Percentiles rank a stretch among this genome's conserved stretches.
These are phyloP conservation scores for Pterocles gutturalis DNA, from an alignment of 2,113 vertebrate genomes.

Conservation along the genomic window DNA sequence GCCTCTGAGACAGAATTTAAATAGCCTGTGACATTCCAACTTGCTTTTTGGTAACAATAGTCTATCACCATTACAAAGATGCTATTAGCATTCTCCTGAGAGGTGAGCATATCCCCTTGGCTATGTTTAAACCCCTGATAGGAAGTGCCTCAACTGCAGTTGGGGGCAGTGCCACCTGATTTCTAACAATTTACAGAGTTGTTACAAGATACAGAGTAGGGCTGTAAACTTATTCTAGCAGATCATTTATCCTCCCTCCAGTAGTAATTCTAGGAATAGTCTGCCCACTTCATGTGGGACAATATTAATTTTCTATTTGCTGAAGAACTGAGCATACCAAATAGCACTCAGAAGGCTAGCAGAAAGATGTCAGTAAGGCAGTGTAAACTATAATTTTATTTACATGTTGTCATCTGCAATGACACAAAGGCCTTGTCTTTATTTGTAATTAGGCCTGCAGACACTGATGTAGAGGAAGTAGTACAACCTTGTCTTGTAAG, in stretches of 20 bases:
- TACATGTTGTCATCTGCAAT: not conserved
- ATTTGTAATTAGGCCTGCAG: not conserved
- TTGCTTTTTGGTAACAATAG: not conserved
- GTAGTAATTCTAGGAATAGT: not conserved
- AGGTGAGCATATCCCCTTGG: not conserved
- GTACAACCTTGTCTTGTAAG: not conserved
- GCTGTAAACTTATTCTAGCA: not conserved
- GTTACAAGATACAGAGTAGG: not conserved
- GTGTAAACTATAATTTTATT: not conserved
- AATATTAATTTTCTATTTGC: not conserved
- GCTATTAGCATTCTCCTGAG: not conserved
- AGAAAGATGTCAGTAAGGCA: not conserved
- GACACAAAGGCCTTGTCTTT: not conserved
- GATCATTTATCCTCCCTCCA: not conserved
- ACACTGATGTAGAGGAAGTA: not conserved
- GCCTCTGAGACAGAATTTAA: not conserved
- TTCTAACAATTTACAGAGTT: not conserved
- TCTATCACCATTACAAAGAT: not conserved
- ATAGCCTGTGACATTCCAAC: not conserved
- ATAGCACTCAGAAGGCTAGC: not conserved
- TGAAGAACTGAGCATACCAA: not conserved
- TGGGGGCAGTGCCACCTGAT: not conserved
- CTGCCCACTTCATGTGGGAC: not conserved
- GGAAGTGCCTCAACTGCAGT: not conserved
- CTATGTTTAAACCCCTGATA: not conserved